These are phyloP conservation scores for Oceanites oceanicus DNA, from an alignment of 2,113 vertebrate genomes.

Conservation along the genomic window DNA sequence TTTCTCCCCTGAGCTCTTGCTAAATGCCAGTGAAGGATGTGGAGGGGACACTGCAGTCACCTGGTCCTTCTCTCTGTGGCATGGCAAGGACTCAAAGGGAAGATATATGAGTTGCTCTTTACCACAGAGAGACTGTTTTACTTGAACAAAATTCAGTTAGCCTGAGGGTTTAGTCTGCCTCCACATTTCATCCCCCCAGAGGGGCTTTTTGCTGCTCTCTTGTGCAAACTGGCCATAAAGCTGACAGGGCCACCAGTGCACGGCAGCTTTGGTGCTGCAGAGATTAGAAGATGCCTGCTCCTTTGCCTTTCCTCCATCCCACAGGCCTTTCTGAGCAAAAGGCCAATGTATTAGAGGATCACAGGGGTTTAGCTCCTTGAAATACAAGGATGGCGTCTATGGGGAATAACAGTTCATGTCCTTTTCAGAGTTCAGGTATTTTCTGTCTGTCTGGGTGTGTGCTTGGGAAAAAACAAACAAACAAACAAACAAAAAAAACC, in stretches of 20 bases:
- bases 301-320: neutral
- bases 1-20: neutral
- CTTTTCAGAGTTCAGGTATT: neutral
- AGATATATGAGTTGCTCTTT: neutral
- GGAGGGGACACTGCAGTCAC: neutral
- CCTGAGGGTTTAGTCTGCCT: neutral
- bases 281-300: neutral
- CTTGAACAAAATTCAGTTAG: neutral
- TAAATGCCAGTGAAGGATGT: neutral
- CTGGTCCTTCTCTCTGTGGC: neutral
- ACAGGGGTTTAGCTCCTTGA: neutral
- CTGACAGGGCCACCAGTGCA: neutral
- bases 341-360: neutral
- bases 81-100: neutral
- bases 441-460: neutral
- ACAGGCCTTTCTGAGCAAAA: neutral
- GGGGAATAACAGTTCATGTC: neutral
- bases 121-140: neutral
- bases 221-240: neutral
- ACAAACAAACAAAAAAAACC: too few species aligned
- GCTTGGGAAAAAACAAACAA: neutral
- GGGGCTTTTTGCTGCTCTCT: neutral
- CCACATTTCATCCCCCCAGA: neutral
- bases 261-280: neutral
- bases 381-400: neutral